phyloP scores from a whole-genome alignment of 2,113 vertebrate species.

The Poeciliopsis occidentalis region DNA sequence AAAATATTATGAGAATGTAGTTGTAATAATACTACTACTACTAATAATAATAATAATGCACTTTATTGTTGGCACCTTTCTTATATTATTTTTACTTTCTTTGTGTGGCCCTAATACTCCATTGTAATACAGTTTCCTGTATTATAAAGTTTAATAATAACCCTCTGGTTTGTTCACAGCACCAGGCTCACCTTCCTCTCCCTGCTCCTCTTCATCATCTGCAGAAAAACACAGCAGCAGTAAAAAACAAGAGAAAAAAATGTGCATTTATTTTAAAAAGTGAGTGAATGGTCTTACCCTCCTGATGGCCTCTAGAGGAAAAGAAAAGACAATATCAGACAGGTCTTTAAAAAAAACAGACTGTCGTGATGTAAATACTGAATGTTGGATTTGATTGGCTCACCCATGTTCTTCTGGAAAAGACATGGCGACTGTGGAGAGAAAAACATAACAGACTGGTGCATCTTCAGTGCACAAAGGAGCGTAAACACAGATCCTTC shows the following conservation, averaged over 20 bases:
- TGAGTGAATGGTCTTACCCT: constrained; percentile 54
- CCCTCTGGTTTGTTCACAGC: background rate
- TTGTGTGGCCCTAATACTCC: too few relatives aligned
- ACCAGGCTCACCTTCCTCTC: constrained; percentile 67
- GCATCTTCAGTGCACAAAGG: too few relatives aligned
- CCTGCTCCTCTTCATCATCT: constrained; percentile 70
- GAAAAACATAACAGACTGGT: background rate
- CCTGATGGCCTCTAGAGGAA: constrained; percentile 46
- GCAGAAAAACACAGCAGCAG: constrained; percentile 12
- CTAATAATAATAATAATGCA: too few relatives aligned
- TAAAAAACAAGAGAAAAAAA: constrained; percentile 1
- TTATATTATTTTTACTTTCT: too few relatives aligned
- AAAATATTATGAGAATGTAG: too few relatives aligned
- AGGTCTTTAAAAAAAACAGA: background rate
- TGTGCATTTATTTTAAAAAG: background rate
- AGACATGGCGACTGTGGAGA: constrained; percentile 61
- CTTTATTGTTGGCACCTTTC: too few relatives aligned
- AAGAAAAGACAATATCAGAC: constrained; percentile 1
- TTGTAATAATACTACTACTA: too few relatives aligned
- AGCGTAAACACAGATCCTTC: too few relatives aligned
- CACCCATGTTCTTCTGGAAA: constrained; percentile 64
- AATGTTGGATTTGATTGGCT: constrained; percentile 13
- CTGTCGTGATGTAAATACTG: background rate
- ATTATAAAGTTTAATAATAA: background rate
- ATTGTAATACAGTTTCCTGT: too few relatives aligned